Percentiles rank a stretch among this genome's conserved stretches.
Evolutionary conservation across 2,797 vertebrate species (phyloP).

Genomic region (Odontamblyopus lacepedii): DNA sequence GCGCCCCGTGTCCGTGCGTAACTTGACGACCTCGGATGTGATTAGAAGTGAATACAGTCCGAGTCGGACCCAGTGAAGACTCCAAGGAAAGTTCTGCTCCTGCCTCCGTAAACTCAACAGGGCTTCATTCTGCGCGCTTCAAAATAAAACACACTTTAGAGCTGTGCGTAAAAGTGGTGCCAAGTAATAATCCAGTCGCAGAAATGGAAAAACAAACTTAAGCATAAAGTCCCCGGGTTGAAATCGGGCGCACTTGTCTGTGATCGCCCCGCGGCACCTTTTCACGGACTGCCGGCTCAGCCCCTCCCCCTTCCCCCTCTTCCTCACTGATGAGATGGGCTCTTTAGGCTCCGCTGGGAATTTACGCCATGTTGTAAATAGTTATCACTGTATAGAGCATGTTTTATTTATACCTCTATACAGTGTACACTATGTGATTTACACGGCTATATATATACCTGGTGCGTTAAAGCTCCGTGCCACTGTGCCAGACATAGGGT

Average conservation of each 20-base stretch:
- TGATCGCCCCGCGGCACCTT: constrained; percentile 77
- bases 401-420: constrained; percentile 38
- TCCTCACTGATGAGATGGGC: constrained; percentile 31
- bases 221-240: constrained; percentile 52
- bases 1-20: constrained; percentile 48
- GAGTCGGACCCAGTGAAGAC: neutral
- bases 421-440: constrained; percentile 57
- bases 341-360: constrained; percentile 21
- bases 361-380: constrained; percentile 40
- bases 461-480: constrained; percentile 23
- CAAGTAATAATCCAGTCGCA: constrained; percentile 2
- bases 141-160: constrained; percentile 2
- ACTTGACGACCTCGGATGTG: constrained; percentile 47
- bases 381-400: constrained; percentile 12
- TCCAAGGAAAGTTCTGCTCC: constrained; percentile 7
- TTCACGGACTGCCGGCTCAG: constrained; percentile 69
- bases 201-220: constrained; percentile 3
- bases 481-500: constrained; percentile 32
- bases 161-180: neutral
- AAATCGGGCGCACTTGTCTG: constrained; percentile 66
- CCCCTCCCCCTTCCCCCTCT: constrained; percentile 75
- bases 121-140: neutral
- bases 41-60: constrained; percentile 38
- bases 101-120: neutral
- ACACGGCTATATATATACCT: constrained; percentile 21